Percentiles rank a stretch among this genome's conserved stretches.
Evolutionary conservation across 2,888 invertebrate genomes (phyloP).

Genomic region (Sclerodermus sp.): DNA sequence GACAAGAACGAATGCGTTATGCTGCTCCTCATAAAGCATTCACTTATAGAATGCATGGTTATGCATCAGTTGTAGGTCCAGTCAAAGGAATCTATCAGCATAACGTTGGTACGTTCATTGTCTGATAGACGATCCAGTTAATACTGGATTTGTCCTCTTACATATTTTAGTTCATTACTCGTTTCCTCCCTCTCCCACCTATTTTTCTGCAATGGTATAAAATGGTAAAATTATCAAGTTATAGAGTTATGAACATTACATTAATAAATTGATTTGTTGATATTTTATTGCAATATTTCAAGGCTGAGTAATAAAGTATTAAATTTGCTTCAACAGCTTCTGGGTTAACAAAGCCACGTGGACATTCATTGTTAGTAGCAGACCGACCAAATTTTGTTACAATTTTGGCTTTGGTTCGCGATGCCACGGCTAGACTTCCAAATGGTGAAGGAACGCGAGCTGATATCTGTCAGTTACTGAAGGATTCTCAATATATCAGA

Average conservation of each 20-base stretch:
- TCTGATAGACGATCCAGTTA: no score
- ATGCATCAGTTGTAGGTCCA: conserved; percentile 80
- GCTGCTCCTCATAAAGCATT: conserved; percentile 89
- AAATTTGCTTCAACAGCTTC: conserved; percentile 26
- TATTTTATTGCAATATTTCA: no score
- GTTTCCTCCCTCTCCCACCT: no score
- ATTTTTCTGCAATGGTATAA: no score
- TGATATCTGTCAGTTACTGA: conserved; percentile 86
- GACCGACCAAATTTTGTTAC: conserved; percentile 89
- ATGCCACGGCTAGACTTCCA: conserved; percentile 89
- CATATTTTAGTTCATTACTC: no score
- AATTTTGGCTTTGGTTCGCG: conserved; percentile 86
- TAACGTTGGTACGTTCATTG: conserved; percentile 57
- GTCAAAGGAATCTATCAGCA: conserved; percentile 78
- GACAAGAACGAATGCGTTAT: conserved; percentile 82
- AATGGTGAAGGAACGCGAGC: conserved; percentile 92
- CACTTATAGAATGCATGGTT: conserved; percentile 86
- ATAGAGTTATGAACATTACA: no score
- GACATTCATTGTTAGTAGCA: conserved; percentile 79
- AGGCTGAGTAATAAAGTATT: no score
- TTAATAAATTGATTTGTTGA: no score
- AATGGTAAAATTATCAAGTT: no score
- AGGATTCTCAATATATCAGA: conserved; percentile 70
- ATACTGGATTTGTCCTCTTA: no score
- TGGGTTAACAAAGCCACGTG: conserved; percentile 68